These are phyloP conservation scores for Monochamus saltuarius DNA, from an alignment of 1,140 invertebrate genomes.

Conservation along the genomic window DNA sequence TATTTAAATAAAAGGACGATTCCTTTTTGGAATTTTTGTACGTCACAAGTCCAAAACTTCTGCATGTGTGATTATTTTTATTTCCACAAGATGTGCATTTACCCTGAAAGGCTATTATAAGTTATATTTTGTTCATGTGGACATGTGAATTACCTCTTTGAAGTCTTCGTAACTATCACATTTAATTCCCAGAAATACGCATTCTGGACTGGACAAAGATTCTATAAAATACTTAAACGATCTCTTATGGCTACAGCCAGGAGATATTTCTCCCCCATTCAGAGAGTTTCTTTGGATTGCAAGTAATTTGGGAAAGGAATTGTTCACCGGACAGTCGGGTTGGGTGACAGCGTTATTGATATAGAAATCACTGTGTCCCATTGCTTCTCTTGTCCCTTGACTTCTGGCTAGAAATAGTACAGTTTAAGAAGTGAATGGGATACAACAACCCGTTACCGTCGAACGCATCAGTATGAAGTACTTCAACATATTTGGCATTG, in stretches of 20 bases:
- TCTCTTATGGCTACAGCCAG: constrained; percentile 48
- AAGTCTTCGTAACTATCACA: constrained; percentile 38
- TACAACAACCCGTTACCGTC: constrained; percentile 26
- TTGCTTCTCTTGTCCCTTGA: constrained; percentile 38
- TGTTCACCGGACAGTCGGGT: constrained; percentile 42
- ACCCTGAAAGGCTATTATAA: constrained; percentile 32
- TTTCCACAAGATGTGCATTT: constrained; percentile 37
- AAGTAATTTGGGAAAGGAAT: constrained; percentile 27
- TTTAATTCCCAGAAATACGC: constrained; percentile 42
- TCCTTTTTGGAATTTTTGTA: constrained; percentile 17
- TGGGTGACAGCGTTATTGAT: constrained; percentile 44
- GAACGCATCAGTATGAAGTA: constrained; percentile 43
- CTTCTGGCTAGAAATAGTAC: constrained; percentile 30
- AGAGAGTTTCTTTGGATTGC: constrained; percentile 38
- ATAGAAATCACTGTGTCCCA: constrained; percentile 47
- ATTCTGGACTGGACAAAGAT: constrained; percentile 38
- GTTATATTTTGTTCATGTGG: neutral
- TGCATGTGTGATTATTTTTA: constrained; percentile 23
- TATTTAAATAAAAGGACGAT: constrained; percentile 33
- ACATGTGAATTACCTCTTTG: constrained; percentile 25
- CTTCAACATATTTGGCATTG: constrained; percentile 45
- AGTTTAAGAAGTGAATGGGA: neutral
- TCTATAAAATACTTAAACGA: constrained; percentile 48
- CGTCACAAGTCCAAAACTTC: constrained; percentile 28
- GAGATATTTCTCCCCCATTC: constrained; percentile 41